A percentile compares a stretch with the other conserved stretches of the same genome.
These are phyloP conservation scores for Microcebus lehilahytsara DNA, from an alignment of 2,113 vertebrate genomes.

Conservation along the genomic window DNA sequence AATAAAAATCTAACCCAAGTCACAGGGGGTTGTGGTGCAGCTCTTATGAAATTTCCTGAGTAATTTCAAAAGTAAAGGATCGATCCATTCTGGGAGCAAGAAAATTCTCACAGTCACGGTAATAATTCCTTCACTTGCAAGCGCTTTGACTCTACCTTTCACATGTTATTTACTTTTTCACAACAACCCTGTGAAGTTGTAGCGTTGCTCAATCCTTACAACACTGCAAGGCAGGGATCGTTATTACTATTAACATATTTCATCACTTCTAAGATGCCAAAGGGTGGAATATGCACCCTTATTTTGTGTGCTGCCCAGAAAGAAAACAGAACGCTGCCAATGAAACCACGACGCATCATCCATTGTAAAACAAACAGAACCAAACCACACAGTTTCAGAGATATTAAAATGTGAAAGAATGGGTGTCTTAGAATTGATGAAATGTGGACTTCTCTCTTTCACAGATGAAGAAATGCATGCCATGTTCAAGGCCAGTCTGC, in stretches of 20 bases:
- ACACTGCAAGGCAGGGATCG: neutral
- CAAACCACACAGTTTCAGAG: neutral
- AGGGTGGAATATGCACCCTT: neutral
- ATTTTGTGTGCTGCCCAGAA: neutral
- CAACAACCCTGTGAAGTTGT: neutral
- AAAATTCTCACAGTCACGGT: neutral
- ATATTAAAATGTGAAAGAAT: neutral
- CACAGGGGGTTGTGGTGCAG: neutral
- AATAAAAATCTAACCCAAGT: neutral
- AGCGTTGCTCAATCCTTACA: neutral
- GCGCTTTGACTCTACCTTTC: neutral
- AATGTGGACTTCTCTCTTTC: neutral
- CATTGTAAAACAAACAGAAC: neutral
- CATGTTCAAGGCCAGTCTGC: neutral
- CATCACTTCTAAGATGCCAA: neutral
- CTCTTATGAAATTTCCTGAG: neutral
- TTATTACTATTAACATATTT: neutral
- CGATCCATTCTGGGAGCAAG: neutral
- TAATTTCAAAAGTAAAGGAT: neutral
- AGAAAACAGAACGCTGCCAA: neutral
- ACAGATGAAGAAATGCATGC: neutral
- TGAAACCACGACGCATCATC: neutral
- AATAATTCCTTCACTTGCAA: neutral
- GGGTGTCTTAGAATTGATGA: neutral
- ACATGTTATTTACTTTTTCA: neutral